These are phyloP conservation scores for Belgica antarctica DNA, from an alignment of 2,888 invertebrate genomes.

Conservation along the genomic window DNA sequence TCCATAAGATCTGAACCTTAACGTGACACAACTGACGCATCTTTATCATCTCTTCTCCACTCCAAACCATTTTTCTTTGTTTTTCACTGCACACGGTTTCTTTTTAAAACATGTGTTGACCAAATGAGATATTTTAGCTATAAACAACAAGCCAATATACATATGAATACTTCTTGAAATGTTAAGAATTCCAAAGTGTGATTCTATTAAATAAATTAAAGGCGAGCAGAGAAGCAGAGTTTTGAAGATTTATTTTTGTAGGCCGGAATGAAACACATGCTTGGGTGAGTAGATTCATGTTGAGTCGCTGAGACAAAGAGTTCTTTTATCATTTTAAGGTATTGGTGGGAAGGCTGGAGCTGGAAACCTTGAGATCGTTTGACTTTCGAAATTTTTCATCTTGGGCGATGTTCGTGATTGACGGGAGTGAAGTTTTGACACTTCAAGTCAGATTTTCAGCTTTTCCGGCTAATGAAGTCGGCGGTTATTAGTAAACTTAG, in stretches of 20 bases:
- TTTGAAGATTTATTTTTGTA: slow-evolving; percentile 32
- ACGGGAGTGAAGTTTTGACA: no score
- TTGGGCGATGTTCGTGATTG: not conserved
- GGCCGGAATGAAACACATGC: slow-evolving; percentile 12
- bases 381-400: not conserved
- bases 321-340: slow-evolving; percentile 25
- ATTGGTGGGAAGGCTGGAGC: not conserved
- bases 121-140: slow-evolving; percentile 39
- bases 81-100: slow-evolving; percentile 22
- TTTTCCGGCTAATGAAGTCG: no score
- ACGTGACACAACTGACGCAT: not conserved
- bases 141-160: slow-evolving; percentile 19
- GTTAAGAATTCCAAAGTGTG: slow-evolving; percentile 43
- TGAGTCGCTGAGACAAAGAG: slow-evolving; percentile 19
- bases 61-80: slow-evolving; percentile 4
- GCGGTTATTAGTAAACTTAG: no score
- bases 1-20: not conserved
- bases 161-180: slow-evolving; percentile 30
- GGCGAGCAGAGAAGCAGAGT: not conserved
- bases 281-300: slow-evolving; percentile 9
- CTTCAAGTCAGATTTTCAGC: no score
- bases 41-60: not conserved
- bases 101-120: slow-evolving; percentile 41
- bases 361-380: not conserved
- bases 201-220: slow-evolving; percentile 36